Evolutionary conservation across 2,888 invertebrate species (phyloP).

Genomic region (Drosophila kambysellisi): DNA sequence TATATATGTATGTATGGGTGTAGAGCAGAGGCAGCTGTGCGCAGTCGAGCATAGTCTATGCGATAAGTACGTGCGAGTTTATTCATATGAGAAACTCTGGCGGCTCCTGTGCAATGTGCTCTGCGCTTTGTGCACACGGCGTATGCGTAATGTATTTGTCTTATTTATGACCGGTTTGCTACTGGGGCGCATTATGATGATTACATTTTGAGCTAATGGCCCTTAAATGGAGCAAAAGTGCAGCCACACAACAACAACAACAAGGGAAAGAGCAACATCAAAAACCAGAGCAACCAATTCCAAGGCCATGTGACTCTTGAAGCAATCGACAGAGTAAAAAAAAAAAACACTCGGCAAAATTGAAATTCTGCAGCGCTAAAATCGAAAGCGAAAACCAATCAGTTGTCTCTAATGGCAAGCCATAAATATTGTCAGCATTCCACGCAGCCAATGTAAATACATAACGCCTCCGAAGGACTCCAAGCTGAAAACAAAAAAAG

Average conservation of each 20-base stretch:
- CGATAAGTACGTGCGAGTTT: constrained; percentile 80
- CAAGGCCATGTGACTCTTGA: constrained; percentile 44
- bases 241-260: constrained; percentile 8
- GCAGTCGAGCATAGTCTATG: constrained; percentile 78
- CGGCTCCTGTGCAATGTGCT: constrained; percentile 20
- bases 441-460: constrained; percentile 36
- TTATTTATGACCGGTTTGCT: constrained; percentile 73
- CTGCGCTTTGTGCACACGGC: constrained; percentile 55
- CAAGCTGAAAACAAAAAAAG: constrained; percentile 26
- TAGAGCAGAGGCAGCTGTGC: constrained; percentile 67
- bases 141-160: constrained; percentile 78
- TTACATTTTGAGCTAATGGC: constrained; percentile 78
- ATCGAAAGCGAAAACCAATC: constrained; percentile 81
- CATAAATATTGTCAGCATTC: constrained; percentile 75
- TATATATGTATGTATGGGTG: not conserved
- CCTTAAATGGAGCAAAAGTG: constrained; percentile 61
- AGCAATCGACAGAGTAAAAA: constrained; percentile 7
- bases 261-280: constrained; percentile 19
- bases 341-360: constrained; percentile 56
- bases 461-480: constrained; percentile 57
- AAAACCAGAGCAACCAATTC: constrained; percentile 26
- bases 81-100: constrained; percentile 70
- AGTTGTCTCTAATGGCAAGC: constrained; percentile 82
- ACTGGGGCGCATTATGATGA: constrained; percentile 72
- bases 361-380: constrained; percentile 56